These are phyloP conservation scores for Lepus oiostolus DNA, from an alignment of 2,797 vertebrate species.

Conservation along the genomic window DNA sequence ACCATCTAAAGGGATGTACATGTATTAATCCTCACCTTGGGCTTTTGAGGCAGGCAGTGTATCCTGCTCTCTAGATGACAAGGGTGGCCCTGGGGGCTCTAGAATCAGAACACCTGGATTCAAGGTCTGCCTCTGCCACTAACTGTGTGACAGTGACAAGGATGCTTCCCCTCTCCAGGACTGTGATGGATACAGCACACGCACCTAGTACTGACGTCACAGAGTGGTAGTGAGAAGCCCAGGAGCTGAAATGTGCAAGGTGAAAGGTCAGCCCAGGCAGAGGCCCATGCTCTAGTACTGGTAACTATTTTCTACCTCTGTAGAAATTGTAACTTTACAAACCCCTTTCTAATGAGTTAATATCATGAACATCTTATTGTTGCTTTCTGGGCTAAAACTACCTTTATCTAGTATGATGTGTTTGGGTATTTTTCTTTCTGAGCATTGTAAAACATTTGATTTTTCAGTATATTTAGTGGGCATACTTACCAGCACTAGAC, in stretches of 20 bases:
- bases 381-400: not conserved
- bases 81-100: not conserved
- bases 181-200: not conserved
- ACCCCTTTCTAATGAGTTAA: not conserved
- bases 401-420: not conserved
- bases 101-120: not conserved
- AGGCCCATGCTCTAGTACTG: not conserved
- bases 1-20: not conserved
- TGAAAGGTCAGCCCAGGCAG: not conserved
- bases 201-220: not conserved
- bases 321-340: not conserved
- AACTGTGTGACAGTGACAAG: not conserved
- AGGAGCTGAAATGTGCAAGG: not conserved
- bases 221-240: not conserved
- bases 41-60: not conserved
- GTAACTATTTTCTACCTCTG: not conserved
- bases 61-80: not conserved
- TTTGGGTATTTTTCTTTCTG: not conserved
- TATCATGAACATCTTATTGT: not conserved
- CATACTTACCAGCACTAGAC: slow-evolving; percentile 2
- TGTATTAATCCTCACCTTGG: not conserved
- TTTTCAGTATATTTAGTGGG: slow-evolving; percentile 49
- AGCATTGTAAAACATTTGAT: slow-evolving; percentile 11
- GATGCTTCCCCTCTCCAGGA: not conserved
- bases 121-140: not conserved